phyloP scores from a whole-genome alignment of 2,113 vertebrate species.

The Cephalopterus ornatus region DNA sequence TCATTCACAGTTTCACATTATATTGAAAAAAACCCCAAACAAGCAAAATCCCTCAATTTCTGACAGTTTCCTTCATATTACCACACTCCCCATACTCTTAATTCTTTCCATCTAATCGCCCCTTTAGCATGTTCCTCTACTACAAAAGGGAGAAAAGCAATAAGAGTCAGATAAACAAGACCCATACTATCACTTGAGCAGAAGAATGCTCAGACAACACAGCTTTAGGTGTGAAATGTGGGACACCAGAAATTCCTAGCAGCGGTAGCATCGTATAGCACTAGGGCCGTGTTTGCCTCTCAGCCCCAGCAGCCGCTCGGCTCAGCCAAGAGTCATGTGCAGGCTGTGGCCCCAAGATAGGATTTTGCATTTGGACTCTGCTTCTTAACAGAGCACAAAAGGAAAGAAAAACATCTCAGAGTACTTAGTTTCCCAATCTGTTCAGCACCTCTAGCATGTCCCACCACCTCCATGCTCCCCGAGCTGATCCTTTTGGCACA shows the following conservation, averaged over 20 bases:
- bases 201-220: background rate
- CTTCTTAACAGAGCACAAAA: background rate
- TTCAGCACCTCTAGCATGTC: background rate
- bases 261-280: background rate
- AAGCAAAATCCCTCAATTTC: background rate
- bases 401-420: background rate
- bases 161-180: background rate
- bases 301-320: background rate
- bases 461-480: rapidly evolving
- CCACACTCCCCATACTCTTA: background rate
- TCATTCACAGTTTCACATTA: background rate
- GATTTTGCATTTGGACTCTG: background rate
- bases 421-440: background rate
- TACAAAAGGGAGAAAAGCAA: background rate
- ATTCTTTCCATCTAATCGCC: background rate
- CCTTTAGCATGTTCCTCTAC: background rate
- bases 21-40: background rate
- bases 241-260: background rate
- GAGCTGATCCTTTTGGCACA: background rate
- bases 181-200: background rate
- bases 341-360: background rate
- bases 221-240: background rate
- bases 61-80: background rate
- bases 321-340: background rate
- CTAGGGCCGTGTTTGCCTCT: background rate